Evolutionary conservation across 2,113 vertebrate species (phyloP).

Genomic region (Stegastes partitus): DNA sequence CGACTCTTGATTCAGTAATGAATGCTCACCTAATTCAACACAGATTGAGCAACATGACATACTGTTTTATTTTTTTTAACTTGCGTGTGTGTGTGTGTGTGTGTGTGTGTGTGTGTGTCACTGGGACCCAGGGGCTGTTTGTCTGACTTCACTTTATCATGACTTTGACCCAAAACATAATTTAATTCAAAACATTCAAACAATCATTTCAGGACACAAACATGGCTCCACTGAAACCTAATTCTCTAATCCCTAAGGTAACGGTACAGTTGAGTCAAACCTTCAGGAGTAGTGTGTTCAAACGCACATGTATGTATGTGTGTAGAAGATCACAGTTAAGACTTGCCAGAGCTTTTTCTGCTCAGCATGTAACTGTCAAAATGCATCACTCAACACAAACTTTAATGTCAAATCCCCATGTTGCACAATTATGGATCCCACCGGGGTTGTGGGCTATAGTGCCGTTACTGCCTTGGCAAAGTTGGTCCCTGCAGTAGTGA

Average conservation of each 20-base stretch:
- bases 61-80: slow-evolving; percentile 33
- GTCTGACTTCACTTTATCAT: slow-evolving; percentile 62
- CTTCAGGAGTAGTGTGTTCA: neutral
- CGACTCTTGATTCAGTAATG: slow-evolving; percentile 49
- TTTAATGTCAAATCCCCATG: slow-evolving; percentile 28
- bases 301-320: neutral
- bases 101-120: slow-evolving; percentile 3
- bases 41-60: slow-evolving; percentile 66
- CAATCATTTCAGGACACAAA: slow-evolving; percentile 67
- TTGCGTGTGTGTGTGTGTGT: neutral
- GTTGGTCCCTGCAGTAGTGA: slow-evolving; percentile 7
- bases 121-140: slow-evolving; percentile 38
- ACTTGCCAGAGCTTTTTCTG: slow-evolving; percentile 40
- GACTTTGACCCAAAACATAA: slow-evolving; percentile 70
- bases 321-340: slow-evolving; percentile 5
- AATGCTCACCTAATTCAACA: slow-evolving; percentile 64
- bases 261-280: slow-evolving; percentile 31
- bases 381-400: slow-evolving; percentile 30
- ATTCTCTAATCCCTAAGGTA: slow-evolving; percentile 56
- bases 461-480: neutral
- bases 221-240: slow-evolving; percentile 58
- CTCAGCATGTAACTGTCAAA: slow-evolving; percentile 53
- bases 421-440: slow-evolving; percentile 22
- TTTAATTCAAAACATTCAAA: slow-evolving; percentile 72
- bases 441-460: neutral